Conservation (phyloP, 2,888 invertebrate species). For the Limnephilus rhombicus region DNA sequence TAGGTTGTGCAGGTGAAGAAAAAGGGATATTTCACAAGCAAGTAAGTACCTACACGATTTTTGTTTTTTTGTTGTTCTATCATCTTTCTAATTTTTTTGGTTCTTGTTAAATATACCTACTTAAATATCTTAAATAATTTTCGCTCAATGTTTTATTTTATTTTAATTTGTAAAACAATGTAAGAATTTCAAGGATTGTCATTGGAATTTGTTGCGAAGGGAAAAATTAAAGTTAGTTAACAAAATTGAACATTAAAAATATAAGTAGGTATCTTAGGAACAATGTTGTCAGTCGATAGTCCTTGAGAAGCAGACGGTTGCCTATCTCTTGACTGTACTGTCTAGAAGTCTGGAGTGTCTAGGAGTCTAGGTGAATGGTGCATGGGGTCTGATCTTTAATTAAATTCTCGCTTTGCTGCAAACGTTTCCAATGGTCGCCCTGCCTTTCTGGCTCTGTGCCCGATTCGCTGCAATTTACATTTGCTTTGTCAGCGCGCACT, state of each 20-base stretch:
- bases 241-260: not conserved
- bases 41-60: not conserved
- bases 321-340: not conserved
- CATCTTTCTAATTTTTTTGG: not conserved
- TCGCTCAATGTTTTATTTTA: not conserved
- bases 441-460: not conserved
- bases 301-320: not conserved
- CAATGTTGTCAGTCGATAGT: not conserved
- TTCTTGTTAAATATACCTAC: not conserved
- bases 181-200: not conserved
- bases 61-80: not conserved
- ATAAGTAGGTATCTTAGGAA: not conserved
- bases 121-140: not conserved
- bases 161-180: not conserved
- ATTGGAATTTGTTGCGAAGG: not conserved
- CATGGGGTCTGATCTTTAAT: conserved; percentile 21
- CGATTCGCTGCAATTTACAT: not conserved
- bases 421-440: conserved; percentile 27
- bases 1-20: too few species aligned
- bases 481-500: conserved; percentile 21
- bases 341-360: not conserved
- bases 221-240: not conserved
- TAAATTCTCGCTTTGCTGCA: conserved; percentile 33
- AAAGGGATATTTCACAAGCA: not conserved
- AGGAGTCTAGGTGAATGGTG: not conserved